Evolutionary conservation across 1,140 invertebrate species (phyloP).

Genomic region (Fopius arisanus): DNA sequence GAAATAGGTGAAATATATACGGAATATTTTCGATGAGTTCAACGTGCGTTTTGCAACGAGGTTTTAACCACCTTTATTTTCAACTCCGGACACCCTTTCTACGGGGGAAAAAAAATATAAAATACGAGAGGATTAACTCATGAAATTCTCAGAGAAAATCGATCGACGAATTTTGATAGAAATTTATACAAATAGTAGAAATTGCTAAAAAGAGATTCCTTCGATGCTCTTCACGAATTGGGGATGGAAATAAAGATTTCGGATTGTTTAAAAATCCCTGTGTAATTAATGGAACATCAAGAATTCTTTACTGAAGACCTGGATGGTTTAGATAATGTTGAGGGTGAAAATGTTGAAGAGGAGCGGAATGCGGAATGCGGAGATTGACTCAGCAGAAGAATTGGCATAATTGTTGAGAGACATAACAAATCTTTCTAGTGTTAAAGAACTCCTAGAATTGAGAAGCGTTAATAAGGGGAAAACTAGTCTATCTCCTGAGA

Average conservation of each 20-base stretch:
- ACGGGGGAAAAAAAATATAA: too few relatives aligned
- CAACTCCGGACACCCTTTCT: too few relatives aligned
- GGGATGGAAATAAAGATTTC: neutral
- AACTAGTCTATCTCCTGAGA: constrained; percentile 17
- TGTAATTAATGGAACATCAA: neutral
- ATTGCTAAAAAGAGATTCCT: neutral
- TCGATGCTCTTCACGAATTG: neutral
- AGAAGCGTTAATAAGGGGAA: neutral
- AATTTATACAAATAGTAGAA: too few relatives aligned
- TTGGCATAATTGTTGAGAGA: constrained; percentile 7
- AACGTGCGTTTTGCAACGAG: too few relatives aligned
- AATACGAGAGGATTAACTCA: too few relatives aligned
- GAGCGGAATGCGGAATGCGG: neutral
- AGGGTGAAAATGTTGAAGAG: neutral
- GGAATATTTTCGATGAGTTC: too few relatives aligned
- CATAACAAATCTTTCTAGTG: constrained; percentile 4
- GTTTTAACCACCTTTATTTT: too few relatives aligned
- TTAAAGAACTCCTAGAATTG: constrained; percentile 12
- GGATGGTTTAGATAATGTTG: neutral
- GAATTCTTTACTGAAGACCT: constrained; percentile 9
- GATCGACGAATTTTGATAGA: too few relatives aligned
- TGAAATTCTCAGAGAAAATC: too few relatives aligned
- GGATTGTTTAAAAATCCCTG: neutral
- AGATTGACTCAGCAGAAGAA: neutral
- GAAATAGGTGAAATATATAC: too few relatives aligned